phyloP scores from a whole-genome alignment of 2,113 vertebrate genomes.

The Chunga burmeisteri region DNA sequence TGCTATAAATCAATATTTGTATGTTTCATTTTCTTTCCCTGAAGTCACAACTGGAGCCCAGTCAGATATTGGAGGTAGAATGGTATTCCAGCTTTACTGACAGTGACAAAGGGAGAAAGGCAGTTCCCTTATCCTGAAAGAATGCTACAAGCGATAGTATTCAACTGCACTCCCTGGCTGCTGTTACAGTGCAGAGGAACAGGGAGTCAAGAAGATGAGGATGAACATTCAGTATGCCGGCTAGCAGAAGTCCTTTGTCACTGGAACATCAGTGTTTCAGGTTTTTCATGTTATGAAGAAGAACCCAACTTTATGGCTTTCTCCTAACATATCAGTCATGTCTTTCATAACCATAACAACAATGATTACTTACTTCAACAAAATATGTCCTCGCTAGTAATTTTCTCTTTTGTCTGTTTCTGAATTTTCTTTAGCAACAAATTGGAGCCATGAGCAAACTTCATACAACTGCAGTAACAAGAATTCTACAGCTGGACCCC shows the following conservation, averaged over 20 bases:
- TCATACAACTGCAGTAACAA: neutral
- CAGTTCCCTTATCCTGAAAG: neutral
- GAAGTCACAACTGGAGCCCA: neutral
- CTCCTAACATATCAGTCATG: neutral
- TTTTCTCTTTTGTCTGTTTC: neutral
- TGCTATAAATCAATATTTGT: neutral
- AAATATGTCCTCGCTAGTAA: neutral
- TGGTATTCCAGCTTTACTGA: neutral
- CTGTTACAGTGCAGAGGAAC: neutral
- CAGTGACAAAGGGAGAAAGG: neutral
- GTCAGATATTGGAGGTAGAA: neutral
- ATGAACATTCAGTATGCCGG: neutral
- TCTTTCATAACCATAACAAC: neutral
- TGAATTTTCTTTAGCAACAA: neutral
- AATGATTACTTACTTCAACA: neutral
- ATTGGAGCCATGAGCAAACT: neutral
- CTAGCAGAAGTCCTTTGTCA: neutral
- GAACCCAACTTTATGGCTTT: neutral
- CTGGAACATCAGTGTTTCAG: neutral
- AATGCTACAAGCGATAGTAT: neutral
- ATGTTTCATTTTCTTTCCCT: neutral
- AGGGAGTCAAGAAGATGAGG: neutral
- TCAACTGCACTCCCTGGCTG: neutral
- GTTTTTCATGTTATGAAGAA: neutral
- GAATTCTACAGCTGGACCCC: neutral